Evolutionary conservation across 2,888 invertebrate species (phyloP), one percentile per base, ranked within the genome.

Genomic region (Schizotus pectinicornis): DNA sequence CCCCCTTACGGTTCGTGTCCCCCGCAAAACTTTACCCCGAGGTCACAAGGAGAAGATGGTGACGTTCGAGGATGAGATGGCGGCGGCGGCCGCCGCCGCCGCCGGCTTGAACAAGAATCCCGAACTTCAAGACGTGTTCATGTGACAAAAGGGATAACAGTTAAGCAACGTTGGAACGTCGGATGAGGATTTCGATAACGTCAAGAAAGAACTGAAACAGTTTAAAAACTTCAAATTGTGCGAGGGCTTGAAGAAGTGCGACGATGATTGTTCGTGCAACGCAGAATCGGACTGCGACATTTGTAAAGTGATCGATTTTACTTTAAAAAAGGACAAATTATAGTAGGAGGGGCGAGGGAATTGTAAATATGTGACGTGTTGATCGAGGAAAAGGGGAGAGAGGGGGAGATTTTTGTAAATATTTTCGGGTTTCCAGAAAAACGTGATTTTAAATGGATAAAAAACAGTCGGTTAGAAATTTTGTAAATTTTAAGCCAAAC

Each of bases 61-160:
- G 35, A 91, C 91, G 3, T 91, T 91, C 71, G 90, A 91, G 74
- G 91, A 91, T 75, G 90, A 91, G 79, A 82, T 72, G 81, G 82
- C n/a, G n/a, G n/a, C n/a, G n/a, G n/a, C n/a, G n/a, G n/a, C n/a
- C n/a, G n/a, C n/a, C n/a, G n/a, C 65, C 46, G 72, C 68, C 12
- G 68, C 69, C 7, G 69, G 67, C 13, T 71, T 76, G 7, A 69
- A 69, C 2, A 74, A 75, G 47, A 80, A 79, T 47, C 78, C 81
- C 33, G 80, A 83, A 58, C 81, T 86, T 43, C 87, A 87, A 56
- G 91, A 91, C 77, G 88, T 91, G 69, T 92, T 91, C 77, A 92
- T 91, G 91, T 92, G 90, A 91, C 88, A 84, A 68, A 76, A 74
- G 70, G 77, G 76, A 75, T 77, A 79, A 75, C 79, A 78, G 61